Evolutionary conservation across 2,797 vertebrate species (phyloP).

Genomic region (Salarias fasciatus): DNA sequence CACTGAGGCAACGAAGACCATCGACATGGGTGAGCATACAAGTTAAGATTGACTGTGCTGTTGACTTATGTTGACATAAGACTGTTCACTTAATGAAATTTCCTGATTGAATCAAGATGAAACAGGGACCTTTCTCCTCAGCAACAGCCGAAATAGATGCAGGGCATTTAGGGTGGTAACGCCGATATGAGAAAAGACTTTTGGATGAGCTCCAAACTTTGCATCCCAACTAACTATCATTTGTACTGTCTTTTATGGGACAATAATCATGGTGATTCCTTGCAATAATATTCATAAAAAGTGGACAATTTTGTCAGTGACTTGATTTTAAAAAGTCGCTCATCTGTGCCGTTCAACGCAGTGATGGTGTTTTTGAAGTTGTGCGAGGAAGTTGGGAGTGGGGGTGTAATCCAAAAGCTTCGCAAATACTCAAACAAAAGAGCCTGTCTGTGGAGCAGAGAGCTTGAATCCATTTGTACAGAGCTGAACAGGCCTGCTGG

Average conservation of each 20-base stretch:
- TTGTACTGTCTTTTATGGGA: no score
- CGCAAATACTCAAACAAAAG: conserved; percentile 80
- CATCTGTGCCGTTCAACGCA: conserved; percentile 34
- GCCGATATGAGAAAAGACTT: conserved; percentile 5
- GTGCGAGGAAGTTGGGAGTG: background rate
- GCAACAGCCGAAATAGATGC: conserved; percentile 36
- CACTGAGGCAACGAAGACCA: conserved; percentile 42
- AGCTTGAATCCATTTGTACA: conserved; percentile 85
- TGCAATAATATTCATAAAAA: conserved; percentile 5
- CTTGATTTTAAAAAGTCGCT: conserved; percentile 31
- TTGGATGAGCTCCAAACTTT: no score
- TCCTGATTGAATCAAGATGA: conserved; percentile 59
- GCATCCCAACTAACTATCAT: no score
- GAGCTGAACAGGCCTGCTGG: conserved; percentile 91
- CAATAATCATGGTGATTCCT: conserved; percentile 20
- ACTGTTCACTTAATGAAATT: conserved; percentile 41
- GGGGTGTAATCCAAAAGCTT: conserved; percentile 57
- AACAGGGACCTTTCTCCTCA: conserved; percentile 8
- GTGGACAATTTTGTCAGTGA: conserved; percentile 9
- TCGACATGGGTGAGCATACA: conserved; percentile 33
- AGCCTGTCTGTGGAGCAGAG: conserved; percentile 67
- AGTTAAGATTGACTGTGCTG: conserved; percentile 48
- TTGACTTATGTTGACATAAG: no score
- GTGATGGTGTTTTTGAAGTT: conserved; percentile 33
- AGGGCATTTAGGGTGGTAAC: conserved; percentile 7